Evolutionary conservation across 2,113 vertebrate genomes (phyloP).

Genomic region (Zosterops hypoxanthus): DNA sequence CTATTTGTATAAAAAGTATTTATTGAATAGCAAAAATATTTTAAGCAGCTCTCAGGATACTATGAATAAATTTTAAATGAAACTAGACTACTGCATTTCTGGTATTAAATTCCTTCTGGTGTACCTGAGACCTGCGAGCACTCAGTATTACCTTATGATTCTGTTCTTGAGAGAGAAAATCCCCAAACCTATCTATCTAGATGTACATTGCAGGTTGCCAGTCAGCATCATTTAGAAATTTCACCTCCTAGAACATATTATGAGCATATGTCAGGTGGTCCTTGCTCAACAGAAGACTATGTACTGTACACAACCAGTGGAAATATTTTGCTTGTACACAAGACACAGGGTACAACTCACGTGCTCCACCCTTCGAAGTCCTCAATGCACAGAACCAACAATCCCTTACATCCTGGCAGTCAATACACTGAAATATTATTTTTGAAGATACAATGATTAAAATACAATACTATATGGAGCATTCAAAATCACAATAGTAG

Average conservation of each 20-base stretch:
- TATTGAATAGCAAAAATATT: not conserved
- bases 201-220: not conserved
- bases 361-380: not conserved
- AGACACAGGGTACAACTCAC: not conserved
- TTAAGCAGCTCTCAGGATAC: not conserved
- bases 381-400: not conserved
- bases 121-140: fast-evolving
- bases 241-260: not conserved
- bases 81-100: not conserved
- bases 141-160: not conserved
- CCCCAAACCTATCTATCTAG: not conserved
- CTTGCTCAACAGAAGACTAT: not conserved
- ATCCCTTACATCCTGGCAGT: not conserved
- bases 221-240: not conserved
- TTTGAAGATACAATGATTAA: not conserved
- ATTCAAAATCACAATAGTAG: not conserved
- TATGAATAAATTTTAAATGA: not conserved
- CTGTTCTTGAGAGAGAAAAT: not conserved
- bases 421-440: not conserved
- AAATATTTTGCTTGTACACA: not conserved
- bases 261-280: not conserved
- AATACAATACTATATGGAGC: not conserved
- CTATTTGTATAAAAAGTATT: not conserved
- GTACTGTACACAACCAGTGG: not conserved
- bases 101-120: not conserved